These are phyloP conservation scores for Scrobipalpa atriplicella DNA, from an alignment of 2,888 invertebrate genomes.

Conservation along the genomic window DNA sequence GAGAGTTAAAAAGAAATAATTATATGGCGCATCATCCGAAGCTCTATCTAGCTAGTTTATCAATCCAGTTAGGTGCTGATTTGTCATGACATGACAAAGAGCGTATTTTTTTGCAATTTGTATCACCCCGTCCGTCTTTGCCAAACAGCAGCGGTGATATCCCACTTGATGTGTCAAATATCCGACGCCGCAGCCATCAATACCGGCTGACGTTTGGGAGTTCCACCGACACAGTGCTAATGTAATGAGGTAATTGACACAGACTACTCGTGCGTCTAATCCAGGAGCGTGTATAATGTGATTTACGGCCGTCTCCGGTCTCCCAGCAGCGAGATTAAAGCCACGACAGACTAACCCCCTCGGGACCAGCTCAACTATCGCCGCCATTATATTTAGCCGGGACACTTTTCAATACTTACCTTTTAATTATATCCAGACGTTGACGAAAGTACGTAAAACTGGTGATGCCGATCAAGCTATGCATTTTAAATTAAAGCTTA, in stretches of 20 bases:
- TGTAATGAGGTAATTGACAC: constrained; percentile 26
- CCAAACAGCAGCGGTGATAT: too few species aligned
- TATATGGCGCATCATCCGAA: too few species aligned
- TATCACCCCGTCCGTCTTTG: too few species aligned
- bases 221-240: not conserved
- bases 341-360: constrained; percentile 34
- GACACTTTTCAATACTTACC: constrained; percentile 28
- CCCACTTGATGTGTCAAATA: too few species aligned
- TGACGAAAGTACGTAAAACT: not conserved
- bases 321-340: constrained; percentile 45
- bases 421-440: not conserved
- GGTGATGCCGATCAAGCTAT: not conserved
- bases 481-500: too few species aligned
- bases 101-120: too few species aligned
- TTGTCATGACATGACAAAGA: too few species aligned
- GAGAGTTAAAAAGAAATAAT: too few species aligned
- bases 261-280: constrained; percentile 30
- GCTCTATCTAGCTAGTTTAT: too few species aligned
- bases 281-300: constrained; percentile 35
- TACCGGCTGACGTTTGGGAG: constrained; percentile 3
- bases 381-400: constrained; percentile 37
- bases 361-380: constrained; percentile 36
- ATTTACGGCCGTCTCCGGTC: constrained; percentile 40
- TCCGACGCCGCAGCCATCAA: not conserved
- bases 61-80: too few species aligned